These are phyloP conservation scores for Eulemur rubriventer DNA, from an alignment of 2,797 vertebrate species.

Conservation along the genomic window DNA sequence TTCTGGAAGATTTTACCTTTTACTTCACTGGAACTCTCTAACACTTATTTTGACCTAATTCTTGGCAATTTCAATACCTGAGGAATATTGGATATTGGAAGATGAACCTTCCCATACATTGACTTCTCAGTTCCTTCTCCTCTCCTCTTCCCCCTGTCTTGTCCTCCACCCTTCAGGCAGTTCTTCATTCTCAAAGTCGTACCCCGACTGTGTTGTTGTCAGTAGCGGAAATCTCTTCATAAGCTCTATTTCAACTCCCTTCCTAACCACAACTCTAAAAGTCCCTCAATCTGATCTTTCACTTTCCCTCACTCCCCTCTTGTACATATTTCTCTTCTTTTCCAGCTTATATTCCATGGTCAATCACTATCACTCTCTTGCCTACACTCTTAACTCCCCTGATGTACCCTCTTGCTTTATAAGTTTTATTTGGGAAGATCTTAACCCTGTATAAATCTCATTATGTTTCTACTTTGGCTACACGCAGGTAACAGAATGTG, in stretches of 20 bases:
- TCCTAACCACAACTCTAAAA: neutral
- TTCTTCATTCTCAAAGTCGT: neutral
- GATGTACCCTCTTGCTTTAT: neutral
- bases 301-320: neutral
- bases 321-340: neutral
- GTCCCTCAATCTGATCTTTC: neutral
- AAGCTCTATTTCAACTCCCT: neutral
- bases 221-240: neutral
- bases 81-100: neutral
- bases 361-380: neutral
- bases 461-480: neutral
- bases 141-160: neutral
- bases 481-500: neutral
- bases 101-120: neutral
- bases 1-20: conserved; percentile 15
- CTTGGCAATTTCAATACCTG: neutral
- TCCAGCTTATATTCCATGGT: neutral
- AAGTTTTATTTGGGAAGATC: neutral
- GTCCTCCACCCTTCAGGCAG: neutral
- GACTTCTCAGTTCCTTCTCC: neutral
- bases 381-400: neutral
- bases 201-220: neutral
- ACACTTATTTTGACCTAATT: neutral
- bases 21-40: neutral
- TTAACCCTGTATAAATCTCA: neutral